A percentile compares a stretch with the other conserved stretches of the same genome.
Conservation (phyloP, 1,140 invertebrate species). For the Papilio glaucus region DNA sequence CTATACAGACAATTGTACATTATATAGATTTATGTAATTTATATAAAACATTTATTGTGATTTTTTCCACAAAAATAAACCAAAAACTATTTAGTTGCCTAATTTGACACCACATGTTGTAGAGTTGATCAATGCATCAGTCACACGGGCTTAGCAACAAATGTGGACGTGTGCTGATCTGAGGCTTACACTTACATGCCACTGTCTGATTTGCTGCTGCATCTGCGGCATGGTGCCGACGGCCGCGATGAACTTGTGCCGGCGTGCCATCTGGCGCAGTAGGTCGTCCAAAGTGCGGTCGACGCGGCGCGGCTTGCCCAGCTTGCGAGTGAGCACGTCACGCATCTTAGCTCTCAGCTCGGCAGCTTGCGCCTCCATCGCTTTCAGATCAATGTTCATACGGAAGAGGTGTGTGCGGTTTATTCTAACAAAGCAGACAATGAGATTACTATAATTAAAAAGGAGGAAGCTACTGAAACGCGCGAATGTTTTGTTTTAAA, state of each 20-base stretch:
- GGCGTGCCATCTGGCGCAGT: constrained; percentile 66
- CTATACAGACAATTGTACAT: no score
- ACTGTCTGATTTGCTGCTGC: constrained; percentile 53
- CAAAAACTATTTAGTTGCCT: no score
- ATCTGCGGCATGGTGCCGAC: constrained; percentile 57
- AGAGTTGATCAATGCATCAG: no score
- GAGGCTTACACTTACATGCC: constrained; percentile 56
- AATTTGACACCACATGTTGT: no score
- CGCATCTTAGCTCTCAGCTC: constrained; percentile 68
- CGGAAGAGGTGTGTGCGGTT: constrained; percentile 75
- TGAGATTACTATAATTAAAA: no score
- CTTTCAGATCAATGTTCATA: constrained; percentile 74
- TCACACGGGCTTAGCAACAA: no score
- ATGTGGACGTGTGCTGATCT: no score
- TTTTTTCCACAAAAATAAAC: no score
- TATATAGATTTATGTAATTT: no score
- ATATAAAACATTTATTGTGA: no score
- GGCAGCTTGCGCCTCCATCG: constrained; percentile 61
- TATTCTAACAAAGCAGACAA: constrained; percentile 48
- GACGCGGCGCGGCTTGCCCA: constrained; percentile 64
- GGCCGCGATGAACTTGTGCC: constrained; percentile 64
- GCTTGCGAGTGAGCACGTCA: constrained; percentile 68
- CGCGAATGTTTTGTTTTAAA: no score
- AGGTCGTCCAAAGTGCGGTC: constrained; percentile 70
- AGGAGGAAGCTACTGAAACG: no score